Evolutionary conservation across 2,888 invertebrate species (phyloP).

Genomic region (Hydrotaea diabolus): DNA sequence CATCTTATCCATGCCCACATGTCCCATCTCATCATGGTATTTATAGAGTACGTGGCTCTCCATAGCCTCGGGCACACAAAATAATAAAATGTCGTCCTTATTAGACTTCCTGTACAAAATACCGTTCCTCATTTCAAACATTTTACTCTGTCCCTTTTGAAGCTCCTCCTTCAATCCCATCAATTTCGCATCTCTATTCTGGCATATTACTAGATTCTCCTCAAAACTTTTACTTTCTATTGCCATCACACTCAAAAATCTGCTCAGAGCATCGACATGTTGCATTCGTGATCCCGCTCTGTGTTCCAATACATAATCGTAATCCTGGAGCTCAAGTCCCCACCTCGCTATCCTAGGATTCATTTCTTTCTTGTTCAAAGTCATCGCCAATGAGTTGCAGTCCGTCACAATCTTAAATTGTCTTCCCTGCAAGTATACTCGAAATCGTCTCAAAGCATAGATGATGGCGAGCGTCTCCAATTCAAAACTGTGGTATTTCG

Average conservation of each 20-base stretch:
- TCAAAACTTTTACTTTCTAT: slow-evolving; percentile 53
- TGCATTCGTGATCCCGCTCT: slow-evolving; percentile 57
- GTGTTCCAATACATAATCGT: slow-evolving; percentile 42
- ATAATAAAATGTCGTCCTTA: slow-evolving; percentile 32
- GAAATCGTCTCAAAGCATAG: slow-evolving; percentile 77
- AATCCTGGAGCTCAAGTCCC: slow-evolving; percentile 49
- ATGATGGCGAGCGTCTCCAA: slow-evolving; percentile 73
- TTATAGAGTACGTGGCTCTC: slow-evolving; percentile 10
- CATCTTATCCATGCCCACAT: slow-evolving; percentile 22
- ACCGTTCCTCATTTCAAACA: slow-evolving; percentile 45
- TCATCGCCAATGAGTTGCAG: slow-evolving; percentile 62
- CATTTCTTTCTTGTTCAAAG: slow-evolving; percentile 70
- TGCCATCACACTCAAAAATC: slow-evolving; percentile 26
- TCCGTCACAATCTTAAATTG: slow-evolving; percentile 73
- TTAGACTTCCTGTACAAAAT: slow-evolving; percentile 49
- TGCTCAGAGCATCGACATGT: slow-evolving; percentile 64
- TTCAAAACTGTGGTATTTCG: slow-evolving; percentile 73
- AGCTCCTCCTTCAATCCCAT: slow-evolving; percentile 11
- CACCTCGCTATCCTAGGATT: slow-evolving; percentile 59
- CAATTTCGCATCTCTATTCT: slow-evolving; percentile 36
- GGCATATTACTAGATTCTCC: slow-evolving; percentile 58
- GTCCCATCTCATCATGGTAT: slow-evolving; percentile 38
- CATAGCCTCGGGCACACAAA: slow-evolving; percentile 37
- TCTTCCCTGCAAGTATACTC: slow-evolving; percentile 45
- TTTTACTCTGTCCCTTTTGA: slow-evolving; percentile 14